Base-by-base conservation (phyloP, 2,113 vertebrate species). In the Lepus timidus region DNA sequence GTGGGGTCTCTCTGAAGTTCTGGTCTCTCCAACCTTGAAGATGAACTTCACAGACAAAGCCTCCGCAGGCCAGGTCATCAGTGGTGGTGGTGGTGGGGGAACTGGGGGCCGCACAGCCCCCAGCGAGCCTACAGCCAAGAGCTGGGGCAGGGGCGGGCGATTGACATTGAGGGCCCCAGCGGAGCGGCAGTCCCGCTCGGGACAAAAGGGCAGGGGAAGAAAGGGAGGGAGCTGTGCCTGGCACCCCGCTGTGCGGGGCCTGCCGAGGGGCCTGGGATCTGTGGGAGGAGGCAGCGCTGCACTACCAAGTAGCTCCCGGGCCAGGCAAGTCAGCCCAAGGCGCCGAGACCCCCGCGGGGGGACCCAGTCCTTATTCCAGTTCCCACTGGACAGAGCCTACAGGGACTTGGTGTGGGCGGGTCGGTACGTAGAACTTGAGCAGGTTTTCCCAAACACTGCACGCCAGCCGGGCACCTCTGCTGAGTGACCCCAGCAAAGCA, bases 21-120 rank as follows among this genome's bases (percentile, higher is more conserved):
- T 19, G 6, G 33, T 19, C 96, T 91, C 84, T 85, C 81, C 97
- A 99, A 99, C 98, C 99, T 99, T 99, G 99, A 99, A 98, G 98
- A 98, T 99, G 99, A 99, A 99, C 99, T 99, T 99, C 98, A 98
- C 76, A 97, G 93, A 97, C 97, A 98, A 98, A 96, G 92, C 95
- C 97, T 97, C 98, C 98, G 98, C 98, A 98, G 98, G 98, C 98
- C 98, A 52, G 91, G 55, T 65, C 83, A 55, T 14, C 44, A 7
- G 1, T 44, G 44, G 44, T 44, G 44, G 44, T 44, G 44, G 19
- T 4, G 75, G 65, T 5, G n/a, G 84, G 10, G 13, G 91, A 89
- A 0, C 0, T 17, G 4, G 7, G n/a, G 70, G 49, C 16, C 2
- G 4, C 67, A 49, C 83, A 86, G 93, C 83, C 96, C 78, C 76